These are phyloP conservation scores for Aptenodytes forsteri DNA, from an alignment of 2,113 vertebrate species.

Conservation along the genomic window DNA sequence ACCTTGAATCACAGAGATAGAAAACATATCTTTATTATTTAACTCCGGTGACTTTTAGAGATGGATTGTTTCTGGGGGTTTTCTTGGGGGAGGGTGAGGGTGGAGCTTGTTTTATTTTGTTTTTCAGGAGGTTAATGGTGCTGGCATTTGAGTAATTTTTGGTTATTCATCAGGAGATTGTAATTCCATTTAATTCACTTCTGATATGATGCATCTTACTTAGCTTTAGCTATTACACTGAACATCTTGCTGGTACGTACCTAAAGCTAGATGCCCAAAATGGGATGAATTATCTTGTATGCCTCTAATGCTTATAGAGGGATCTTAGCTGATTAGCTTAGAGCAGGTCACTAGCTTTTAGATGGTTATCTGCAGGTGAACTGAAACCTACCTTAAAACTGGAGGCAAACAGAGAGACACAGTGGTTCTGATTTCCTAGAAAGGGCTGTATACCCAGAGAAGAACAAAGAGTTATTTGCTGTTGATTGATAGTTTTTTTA, in stretches of 20 bases:
- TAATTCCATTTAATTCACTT: background rate
- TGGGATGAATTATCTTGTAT: background rate
- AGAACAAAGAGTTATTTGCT: background rate
- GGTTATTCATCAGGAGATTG: background rate
- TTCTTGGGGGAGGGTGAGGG: rapidly evolving
- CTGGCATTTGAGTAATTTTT: background rate
- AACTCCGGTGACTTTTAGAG: background rate
- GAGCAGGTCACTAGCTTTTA: background rate
- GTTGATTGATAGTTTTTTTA: background rate
- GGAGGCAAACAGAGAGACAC: background rate
- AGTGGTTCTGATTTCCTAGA: background rate
- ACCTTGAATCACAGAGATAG: background rate
- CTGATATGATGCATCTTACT: background rate
- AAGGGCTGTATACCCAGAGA: background rate
- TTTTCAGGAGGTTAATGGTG: background rate
- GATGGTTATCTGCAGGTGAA: background rate
- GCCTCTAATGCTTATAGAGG: background rate
- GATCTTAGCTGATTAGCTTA: background rate
- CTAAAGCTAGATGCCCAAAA: background rate
- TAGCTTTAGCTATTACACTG: background rate
- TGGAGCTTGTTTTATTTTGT: background rate
- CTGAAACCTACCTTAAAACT: background rate
- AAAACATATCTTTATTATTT: background rate
- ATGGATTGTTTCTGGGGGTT: background rate
- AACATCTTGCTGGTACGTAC: background rate